Evolutionary conservation across 1,140 invertebrate genomes (phyloP).

Genomic region (Nasonia longicornis): DNA sequence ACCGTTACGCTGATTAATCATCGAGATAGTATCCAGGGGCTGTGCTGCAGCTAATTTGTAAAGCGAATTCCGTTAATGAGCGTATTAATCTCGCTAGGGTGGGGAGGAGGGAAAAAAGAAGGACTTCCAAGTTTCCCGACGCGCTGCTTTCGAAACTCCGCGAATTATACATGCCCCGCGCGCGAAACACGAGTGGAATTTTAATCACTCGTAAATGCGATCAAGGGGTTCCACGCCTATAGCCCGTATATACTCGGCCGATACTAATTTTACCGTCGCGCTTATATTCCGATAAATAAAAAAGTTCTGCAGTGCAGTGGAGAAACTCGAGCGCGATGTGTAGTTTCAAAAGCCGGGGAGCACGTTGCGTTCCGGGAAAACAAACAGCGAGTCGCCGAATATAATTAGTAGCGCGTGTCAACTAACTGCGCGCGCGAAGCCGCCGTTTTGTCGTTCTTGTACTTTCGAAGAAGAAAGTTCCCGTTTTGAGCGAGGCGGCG

Average conservation of each 20-base stretch:
- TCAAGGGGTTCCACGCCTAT: background rate
- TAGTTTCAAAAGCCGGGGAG: slow-evolving; percentile 43
- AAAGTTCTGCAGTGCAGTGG: background rate
- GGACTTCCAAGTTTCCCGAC: background rate
- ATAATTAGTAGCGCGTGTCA: slow-evolving; percentile 48
- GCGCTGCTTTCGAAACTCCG: background rate
- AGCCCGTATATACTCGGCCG: no score
- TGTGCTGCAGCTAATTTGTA: background rate
- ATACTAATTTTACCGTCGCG: slow-evolving; percentile 36
- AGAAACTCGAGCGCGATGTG: slow-evolving; percentile 3
- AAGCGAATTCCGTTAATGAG: background rate
- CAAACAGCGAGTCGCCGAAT: slow-evolving; percentile 43
- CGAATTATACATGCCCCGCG: background rate
- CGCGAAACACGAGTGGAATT: slow-evolving; percentile 33
- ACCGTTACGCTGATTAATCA: background rate
- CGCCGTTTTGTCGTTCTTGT: slow-evolving; percentile 32
- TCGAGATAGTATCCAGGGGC: background rate
- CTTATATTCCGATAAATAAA: slow-evolving; percentile 39
- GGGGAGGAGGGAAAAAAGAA: background rate
- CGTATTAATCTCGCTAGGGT: background rate
- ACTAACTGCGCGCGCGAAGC: slow-evolving; percentile 21
- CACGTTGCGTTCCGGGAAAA: slow-evolving; percentile 45
- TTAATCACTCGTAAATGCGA: slow-evolving; percentile 43
- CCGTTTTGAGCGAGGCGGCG: background rate
- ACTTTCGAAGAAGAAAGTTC: slow-evolving; percentile 43